These are phyloP conservation scores for Gastrophryne carolinensis DNA, from an alignment of 2,797 vertebrate species.

Conservation along the genomic window DNA sequence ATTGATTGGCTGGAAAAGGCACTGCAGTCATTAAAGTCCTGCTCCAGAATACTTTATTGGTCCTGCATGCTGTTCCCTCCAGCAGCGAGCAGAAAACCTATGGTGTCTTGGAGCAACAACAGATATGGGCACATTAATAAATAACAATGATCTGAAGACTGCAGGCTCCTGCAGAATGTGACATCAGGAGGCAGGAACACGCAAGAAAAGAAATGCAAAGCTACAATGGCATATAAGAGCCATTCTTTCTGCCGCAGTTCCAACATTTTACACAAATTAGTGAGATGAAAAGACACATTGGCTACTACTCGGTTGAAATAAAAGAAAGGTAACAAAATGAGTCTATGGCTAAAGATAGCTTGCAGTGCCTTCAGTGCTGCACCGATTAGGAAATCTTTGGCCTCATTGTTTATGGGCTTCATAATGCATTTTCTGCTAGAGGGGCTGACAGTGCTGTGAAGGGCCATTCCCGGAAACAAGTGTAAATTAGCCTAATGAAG, in stretches of 20 bases:
- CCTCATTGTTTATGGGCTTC: conserved; percentile 5
- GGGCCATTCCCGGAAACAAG: neutral
- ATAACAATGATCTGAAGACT: conserved; percentile 24
- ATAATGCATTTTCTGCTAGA: neutral
- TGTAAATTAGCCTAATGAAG: conserved; percentile 29
- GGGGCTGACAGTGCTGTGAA: neutral
- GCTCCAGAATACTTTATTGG: conserved; percentile 1
- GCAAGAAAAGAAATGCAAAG: neutral
- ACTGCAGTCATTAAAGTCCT: neutral
- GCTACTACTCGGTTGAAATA: conserved; percentile 16
- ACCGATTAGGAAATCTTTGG: conserved; percentile 11
- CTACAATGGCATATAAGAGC: neutral
- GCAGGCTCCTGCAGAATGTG: conserved; percentile 7
- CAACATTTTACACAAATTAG: conserved; percentile 9
- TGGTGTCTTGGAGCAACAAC: neutral
- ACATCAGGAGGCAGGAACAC: neutral
- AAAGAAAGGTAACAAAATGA: neutral
- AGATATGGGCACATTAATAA: conserved; percentile 21
- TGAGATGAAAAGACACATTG: conserved; percentile 19
- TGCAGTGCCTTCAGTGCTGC: neutral
- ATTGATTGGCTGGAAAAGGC: conserved; percentile 2
- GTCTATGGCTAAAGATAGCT: neutral
- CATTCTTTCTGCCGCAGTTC: conserved; percentile 11
- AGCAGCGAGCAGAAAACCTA: conserved; percentile 1
- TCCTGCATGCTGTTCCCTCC: conserved; percentile 15